Evolutionary conservation across 2,888 invertebrate species (phyloP).

Genomic region (Troglohyphantes excavatus): DNA sequence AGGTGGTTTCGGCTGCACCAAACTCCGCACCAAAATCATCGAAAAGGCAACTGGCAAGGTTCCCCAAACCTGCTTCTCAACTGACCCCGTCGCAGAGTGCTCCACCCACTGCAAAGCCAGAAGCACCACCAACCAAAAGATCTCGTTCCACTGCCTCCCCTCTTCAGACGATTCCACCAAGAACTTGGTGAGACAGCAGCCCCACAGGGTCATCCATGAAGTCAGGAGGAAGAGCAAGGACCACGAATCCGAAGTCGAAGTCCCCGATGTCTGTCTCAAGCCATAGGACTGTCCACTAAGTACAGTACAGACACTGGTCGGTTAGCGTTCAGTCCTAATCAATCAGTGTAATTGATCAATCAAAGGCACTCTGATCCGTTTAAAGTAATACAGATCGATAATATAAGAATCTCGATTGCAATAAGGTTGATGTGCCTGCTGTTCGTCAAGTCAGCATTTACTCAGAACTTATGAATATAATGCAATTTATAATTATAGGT

Average conservation of each 20-base stretch:
- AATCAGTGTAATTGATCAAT: no score
- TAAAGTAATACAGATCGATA: no score
- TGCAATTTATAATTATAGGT: no score
- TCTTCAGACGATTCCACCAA: constrained; percentile 70
- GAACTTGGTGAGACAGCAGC: constrained; percentile 31
- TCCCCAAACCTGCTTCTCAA: constrained; percentile 70
- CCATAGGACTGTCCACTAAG: not conserved
- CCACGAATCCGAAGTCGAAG: constrained; percentile 54
- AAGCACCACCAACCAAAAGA: not conserved
- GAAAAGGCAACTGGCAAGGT: constrained; percentile 54
- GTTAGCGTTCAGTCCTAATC: no score
- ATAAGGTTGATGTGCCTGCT: no score
- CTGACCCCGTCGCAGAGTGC: constrained; percentile 61
- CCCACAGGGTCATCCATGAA: constrained; percentile 60
- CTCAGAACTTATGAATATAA: no score
- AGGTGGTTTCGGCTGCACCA: constrained; percentile 73
- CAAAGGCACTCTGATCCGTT: no score
- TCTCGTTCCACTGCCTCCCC: constrained; percentile 68
- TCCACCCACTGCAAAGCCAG: constrained; percentile 50
- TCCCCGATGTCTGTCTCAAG: constrained; percentile 61
- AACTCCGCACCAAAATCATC: constrained; percentile 52
- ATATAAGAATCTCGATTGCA: no score
- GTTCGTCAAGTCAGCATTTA: no score
- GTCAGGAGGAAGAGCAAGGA: constrained; percentile 72
- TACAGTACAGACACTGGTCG: not conserved